Evolutionary conservation across 2,797 vertebrate species (phyloP).

Genomic region (Iguana delicatissima): DNA sequence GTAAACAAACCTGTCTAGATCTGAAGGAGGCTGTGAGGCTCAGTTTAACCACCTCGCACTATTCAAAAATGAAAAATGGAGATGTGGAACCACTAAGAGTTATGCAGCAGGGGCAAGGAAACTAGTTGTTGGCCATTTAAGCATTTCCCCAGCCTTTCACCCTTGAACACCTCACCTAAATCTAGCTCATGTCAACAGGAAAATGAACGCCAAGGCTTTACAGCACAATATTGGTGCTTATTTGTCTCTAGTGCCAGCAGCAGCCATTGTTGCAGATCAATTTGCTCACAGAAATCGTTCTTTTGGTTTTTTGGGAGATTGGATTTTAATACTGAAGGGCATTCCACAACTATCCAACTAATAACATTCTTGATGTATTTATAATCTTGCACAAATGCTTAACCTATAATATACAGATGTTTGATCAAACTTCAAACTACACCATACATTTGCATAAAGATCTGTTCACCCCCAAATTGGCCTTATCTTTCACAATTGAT

Average conservation of each 20-base stretch:
- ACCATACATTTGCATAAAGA: not conserved
- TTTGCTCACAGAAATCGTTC: too few relatives aligned
- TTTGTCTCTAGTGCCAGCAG: not conserved
- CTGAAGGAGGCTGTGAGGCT: not conserved
- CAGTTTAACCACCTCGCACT: constrained; percentile 12
- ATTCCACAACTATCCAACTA: not conserved
- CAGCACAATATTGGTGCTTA: not conserved
- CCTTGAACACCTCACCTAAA: constrained; percentile 23
- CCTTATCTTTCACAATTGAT: not conserved
- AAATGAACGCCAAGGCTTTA: not conserved
- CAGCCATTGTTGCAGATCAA: too few relatives aligned
- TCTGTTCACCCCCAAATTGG: not conserved
- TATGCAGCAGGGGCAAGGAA: not conserved
- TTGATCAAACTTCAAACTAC: constrained; percentile 3
- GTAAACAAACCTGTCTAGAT: constrained; percentile 14
- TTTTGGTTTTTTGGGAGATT: not conserved
- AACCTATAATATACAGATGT: not conserved
- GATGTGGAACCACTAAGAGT: constrained; percentile 13
- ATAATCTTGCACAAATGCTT: not conserved
- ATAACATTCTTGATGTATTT: not conserved
- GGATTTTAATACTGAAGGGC: not conserved
- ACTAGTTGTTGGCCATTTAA: not conserved
- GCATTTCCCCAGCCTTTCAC: constrained; percentile 27
- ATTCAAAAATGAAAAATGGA: constrained; percentile 21
- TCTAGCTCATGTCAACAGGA: constrained; percentile 18